These are phyloP conservation scores for Zaprionus obscuricornis DNA, from an alignment of 2,888 invertebrate genomes.

Conservation along the genomic window DNA sequence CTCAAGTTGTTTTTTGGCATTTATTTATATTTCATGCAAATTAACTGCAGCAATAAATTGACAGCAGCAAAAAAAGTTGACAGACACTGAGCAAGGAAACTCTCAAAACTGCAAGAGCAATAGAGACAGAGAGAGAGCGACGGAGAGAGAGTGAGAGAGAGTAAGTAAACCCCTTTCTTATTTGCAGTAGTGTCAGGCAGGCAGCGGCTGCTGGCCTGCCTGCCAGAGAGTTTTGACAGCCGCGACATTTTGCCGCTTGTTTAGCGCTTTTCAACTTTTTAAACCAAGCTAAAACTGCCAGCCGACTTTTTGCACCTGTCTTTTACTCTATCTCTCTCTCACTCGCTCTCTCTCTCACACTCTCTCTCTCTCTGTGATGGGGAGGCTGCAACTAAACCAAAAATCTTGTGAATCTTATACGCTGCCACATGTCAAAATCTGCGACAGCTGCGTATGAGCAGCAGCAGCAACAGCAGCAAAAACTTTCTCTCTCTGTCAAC, in stretches of 20 bases:
- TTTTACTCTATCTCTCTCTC: too few species aligned
- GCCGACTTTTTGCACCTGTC: too few species aligned
- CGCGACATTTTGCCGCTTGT: constrained; percentile 75
- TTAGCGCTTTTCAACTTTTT: constrained; percentile 71
- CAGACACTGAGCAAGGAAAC: constrained; percentile 38
- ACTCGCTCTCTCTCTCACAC: too few species aligned
- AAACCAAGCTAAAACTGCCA: constrained; percentile 33
- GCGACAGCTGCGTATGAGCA: constrained; percentile 48
- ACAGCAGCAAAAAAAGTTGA: constrained; percentile 57
- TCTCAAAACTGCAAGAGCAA: constrained; percentile 12
- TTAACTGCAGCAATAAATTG: constrained; percentile 76
- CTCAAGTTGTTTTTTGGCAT: constrained; percentile 73
- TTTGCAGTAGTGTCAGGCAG: neutral
- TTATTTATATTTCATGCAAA: constrained; percentile 78
- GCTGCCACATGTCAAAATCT: constrained; percentile 61
- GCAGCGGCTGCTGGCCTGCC: neutral
- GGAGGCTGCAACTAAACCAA: too few species aligned
- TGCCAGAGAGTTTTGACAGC: constrained; percentile 59
- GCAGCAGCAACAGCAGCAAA: too few species aligned
- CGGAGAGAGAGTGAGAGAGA: neutral
- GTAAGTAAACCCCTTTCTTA: constrained; percentile 27
- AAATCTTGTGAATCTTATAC: constrained; percentile 11
- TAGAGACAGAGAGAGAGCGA: constrained; percentile 13
- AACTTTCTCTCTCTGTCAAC: constrained; percentile 15
- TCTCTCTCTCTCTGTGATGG: too few species aligned